phyloP scores from a whole-genome alignment of 2,888 invertebrate species.

The Ophion ellenae region DNA sequence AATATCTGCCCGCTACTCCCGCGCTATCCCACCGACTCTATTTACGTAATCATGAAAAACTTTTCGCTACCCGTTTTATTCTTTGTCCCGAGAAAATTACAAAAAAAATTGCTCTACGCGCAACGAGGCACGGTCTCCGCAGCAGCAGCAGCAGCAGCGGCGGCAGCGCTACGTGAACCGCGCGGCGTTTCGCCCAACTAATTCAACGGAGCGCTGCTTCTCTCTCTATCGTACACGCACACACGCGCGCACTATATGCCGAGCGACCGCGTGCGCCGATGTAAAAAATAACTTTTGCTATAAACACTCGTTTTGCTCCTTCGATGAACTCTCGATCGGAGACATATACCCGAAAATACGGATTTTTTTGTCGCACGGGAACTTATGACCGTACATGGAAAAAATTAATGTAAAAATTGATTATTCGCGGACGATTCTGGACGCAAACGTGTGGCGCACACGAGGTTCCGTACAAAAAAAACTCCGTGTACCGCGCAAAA shows the following conservation, averaged over 20 bases:
- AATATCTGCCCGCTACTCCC: constrained; percentile 1
- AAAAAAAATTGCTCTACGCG: constrained; percentile 49
- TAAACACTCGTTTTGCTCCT: background rate
- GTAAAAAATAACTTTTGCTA: constrained; percentile 13
- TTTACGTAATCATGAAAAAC: constrained; percentile 28
- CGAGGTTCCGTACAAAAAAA: constrained; percentile 57
- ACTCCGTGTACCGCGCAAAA: constrained; percentile 55
- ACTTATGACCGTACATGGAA: constrained; percentile 12
- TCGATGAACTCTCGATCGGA: background rate
- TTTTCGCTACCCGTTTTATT: constrained; percentile 15
- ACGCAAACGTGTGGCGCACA: constrained; percentile 32
- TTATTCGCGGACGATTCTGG: background rate
- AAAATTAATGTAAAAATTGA: background rate
- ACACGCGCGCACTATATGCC: constrained; percentile 2
- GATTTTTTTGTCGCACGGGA: background rate
- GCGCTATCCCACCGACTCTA: constrained; percentile 16
- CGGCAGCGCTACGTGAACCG: constrained; percentile 29
- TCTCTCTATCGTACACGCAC: constrained; percentile 22
- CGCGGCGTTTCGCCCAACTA: constrained; percentile 58
- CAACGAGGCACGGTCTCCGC: constrained; percentile 52
- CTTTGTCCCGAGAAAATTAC: constrained; percentile 27
- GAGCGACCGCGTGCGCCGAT: constrained; percentile 42
- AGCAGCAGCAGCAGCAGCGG: constrained; percentile 25
- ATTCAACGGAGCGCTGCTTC: constrained; percentile 54
- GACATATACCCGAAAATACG: background rate